Evolutionary conservation across 2,797 vertebrate species (phyloP), one percentile per base, ranked within the genome.

Genomic region (Oceanodroma leucorhoa): DNA sequence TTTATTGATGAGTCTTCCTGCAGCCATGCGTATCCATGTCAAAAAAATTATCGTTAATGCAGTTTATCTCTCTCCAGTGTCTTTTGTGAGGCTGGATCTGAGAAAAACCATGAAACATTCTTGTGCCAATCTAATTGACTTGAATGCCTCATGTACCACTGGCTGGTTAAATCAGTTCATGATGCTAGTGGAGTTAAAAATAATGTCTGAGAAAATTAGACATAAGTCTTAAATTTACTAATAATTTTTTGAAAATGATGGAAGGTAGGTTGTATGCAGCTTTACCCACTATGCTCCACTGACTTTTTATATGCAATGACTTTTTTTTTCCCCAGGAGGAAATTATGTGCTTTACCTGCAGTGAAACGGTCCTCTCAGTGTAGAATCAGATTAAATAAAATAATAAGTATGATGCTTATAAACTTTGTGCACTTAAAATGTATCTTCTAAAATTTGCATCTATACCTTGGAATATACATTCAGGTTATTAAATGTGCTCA

Each of bases 331-430:
- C 15, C 32, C 20, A 92, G 61, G 69, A 41, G 95, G 83, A 97
- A 97, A 96, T 51, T 90, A 85, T 88, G 69, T 94, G 61, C 75
- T 96, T 93, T 95, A 92, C 85, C 86, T 97, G 90, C 64, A 94
- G 22, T 89, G 24, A 96, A 97, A 96, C 1, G 5, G 69, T 91
- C 70, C 75, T 65, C 45, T 90, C 62, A 72, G 64, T 87, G 64
- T 93, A 96, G 95, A 95, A 97, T 96, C 95, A 97, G 95, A 95
- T 91, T 91, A 95, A 95, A 93, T 87, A 83, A 87, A 97, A 95
- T 75, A 94, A 38, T 94, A 84, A 95, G 29, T 4, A 16, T 53
- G 82, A 70, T 87, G 58, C 57, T 96, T 94, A 95, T 93, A 96
- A 96, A 97, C 70, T 89, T 93, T 87, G 8, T 78, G 50, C 19